Percentiles rank a stretch among this genome's conserved stretches.
Conservation (phyloP, 1,140 invertebrate species). For the Brevipalpus yothersi region DNA sequence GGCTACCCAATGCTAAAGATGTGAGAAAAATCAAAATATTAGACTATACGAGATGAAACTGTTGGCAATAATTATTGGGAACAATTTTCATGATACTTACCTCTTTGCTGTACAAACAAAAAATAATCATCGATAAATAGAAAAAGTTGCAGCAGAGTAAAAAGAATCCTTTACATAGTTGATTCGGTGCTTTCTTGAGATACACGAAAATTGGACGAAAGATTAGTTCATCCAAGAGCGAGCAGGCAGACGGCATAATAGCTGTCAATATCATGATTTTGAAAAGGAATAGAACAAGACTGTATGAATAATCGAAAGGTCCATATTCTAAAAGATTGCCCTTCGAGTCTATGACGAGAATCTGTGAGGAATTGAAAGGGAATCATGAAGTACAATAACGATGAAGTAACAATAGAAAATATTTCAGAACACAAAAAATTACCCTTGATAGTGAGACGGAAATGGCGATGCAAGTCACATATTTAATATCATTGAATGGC, state of each 20-base stretch:
- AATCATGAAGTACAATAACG: too few species aligned
- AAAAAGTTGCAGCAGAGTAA: conserved; percentile 68
- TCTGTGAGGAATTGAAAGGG: too few species aligned
- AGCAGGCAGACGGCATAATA: conserved; percentile 54
- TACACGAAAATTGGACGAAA: conserved; percentile 59
- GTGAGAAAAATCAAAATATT: conserved; percentile 9
- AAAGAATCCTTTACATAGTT: conserved; percentile 25
- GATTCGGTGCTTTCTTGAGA: conserved; percentile 35
- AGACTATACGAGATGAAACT: too few species aligned
- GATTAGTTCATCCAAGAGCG: conserved; percentile 53
- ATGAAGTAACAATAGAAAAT: too few species aligned
- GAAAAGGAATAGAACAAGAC: conserved; percentile 94
- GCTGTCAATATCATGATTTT: conserved; percentile 65
- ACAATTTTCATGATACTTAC: too few species aligned
- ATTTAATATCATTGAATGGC: too few species aligned
- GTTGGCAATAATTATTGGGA: neutral
- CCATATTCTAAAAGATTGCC: too few species aligned
- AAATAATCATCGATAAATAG: conserved; percentile 52
- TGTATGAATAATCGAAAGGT: too few species aligned
- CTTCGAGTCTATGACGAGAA: too few species aligned
- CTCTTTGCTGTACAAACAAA: conserved; percentile 83
- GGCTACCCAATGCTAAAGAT: conserved; percentile 79
- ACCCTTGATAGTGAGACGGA: too few species aligned
- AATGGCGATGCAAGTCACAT: too few species aligned
- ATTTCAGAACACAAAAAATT: too few species aligned